phyloP scores from a whole-genome alignment of 2,113 vertebrate genomes.

The Bubo bubo region DNA sequence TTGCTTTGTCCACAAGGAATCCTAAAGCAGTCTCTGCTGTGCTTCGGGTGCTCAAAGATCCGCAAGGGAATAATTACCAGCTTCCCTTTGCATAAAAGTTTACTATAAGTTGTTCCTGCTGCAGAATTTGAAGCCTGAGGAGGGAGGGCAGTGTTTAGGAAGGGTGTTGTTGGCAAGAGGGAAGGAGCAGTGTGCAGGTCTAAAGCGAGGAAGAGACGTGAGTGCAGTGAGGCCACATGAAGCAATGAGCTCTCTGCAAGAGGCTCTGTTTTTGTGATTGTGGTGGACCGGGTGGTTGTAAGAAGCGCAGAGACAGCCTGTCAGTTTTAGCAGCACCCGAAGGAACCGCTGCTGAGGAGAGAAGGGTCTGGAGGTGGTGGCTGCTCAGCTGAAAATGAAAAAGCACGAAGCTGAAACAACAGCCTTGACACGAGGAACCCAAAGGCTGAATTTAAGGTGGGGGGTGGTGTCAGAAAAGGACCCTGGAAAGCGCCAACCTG shows the following conservation, averaged over 20 bases:
- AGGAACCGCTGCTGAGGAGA: background rate
- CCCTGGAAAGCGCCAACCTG: background rate
- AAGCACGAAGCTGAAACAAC: background rate
- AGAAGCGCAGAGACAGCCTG: background rate
- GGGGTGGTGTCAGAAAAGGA: background rate
- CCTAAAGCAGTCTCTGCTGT: accelerated
- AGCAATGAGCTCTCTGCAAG: background rate
- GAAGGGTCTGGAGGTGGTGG: background rate
- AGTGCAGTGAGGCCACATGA: accelerated
- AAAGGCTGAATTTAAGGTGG: background rate
- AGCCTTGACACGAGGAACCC: background rate
- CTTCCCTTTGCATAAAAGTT: background rate
- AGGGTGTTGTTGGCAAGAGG: background rate
- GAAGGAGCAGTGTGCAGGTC: background rate
- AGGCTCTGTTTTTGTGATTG: accelerated
- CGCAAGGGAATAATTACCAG: accelerated
- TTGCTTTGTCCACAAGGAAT: background rate
- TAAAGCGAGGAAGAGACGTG: background rate
- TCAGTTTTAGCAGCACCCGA: background rate
- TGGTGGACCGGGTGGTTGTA: accelerated
- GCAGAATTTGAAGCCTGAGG: background rate
- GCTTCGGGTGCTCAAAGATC: background rate
- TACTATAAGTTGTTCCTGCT: background rate
- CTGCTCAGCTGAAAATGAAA: background rate
- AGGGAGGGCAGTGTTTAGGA: background rate